phyloP scores from a whole-genome alignment of 2,797 vertebrate species.

The Notolabrus celidotus region DNA sequence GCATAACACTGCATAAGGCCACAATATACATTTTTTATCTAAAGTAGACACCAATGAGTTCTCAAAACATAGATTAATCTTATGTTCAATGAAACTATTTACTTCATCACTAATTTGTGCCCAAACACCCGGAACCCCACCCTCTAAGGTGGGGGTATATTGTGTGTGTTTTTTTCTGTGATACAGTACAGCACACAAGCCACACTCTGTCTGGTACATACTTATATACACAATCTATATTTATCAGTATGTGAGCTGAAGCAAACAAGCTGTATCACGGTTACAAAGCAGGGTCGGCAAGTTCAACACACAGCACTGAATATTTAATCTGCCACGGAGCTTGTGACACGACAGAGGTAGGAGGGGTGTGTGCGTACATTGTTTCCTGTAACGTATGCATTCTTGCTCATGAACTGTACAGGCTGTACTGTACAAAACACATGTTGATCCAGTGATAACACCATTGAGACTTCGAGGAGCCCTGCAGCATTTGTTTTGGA shows the following conservation, averaged over 20 bases:
- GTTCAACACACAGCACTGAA: slow-evolving; percentile 25
- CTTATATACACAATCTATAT: neutral
- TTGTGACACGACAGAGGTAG: slow-evolving; percentile 3
- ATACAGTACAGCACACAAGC: neutral
- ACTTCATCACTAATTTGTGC: neutral
- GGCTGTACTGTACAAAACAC: slow-evolving; percentile 23
- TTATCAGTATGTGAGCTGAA: neutral
- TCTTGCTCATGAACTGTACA: slow-evolving; percentile 30
- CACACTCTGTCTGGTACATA: neutral
- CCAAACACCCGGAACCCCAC: neutral
- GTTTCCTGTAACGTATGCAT: slow-evolving; percentile 28
- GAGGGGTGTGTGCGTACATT: slow-evolving; percentile 10
- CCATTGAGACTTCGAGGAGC: neutral
- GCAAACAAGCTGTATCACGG: slow-evolving; percentile 4
- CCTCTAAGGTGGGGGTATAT: neutral
- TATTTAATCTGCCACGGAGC: slow-evolving; percentile 15
- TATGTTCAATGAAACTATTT: neutral
- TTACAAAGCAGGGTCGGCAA: slow-evolving; percentile 17
- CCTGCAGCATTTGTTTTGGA: neutral
- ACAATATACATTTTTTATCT: neutral
- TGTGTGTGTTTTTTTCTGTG: neutral
- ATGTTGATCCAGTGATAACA: slow-evolving; percentile 1
- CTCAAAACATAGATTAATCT: too few relatives aligned
- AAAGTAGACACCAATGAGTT: neutral
- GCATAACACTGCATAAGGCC: neutral